These are phyloP conservation scores for Forbesichthys agassizii DNA, from an alignment of 2,113 vertebrate species.

Conservation along the genomic window DNA sequence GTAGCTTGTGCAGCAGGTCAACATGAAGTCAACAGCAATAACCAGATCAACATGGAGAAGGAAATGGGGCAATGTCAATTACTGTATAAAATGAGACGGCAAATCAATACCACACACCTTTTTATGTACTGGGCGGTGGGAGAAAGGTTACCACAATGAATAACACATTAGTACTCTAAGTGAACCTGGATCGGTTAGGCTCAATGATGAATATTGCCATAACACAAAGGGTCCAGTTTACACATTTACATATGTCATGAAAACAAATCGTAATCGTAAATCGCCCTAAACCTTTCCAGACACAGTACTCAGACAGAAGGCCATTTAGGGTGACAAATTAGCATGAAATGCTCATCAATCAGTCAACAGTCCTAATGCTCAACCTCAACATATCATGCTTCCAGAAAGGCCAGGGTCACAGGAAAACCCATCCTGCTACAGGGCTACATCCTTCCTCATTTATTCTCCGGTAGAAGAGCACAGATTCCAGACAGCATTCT, in stretches of 20 bases:
- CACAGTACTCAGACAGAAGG: slow-evolving; percentile 17
- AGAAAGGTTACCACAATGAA: no score
- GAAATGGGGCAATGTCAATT: neutral
- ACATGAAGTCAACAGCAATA: slow-evolving; percentile 8
- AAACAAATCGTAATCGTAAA: neutral
- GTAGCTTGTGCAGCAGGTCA: neutral
- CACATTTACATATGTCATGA: neutral
- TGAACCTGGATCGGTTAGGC: no score
- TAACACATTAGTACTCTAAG: no score
- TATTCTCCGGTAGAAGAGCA: neutral
- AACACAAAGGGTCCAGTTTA: no score
- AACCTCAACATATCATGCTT: slow-evolving; percentile 6
- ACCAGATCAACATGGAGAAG: neutral
- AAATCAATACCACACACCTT: no score
- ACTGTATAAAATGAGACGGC: neutral
- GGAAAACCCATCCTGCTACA: neutral
- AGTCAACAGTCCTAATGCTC: slow-evolving; percentile 4
- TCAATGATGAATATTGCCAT: no score
- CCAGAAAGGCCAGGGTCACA: slow-evolving; percentile 7
- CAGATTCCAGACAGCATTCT: slow-evolving; percentile 11
- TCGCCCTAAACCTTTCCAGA: neutral
- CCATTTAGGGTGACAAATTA: slow-evolving; percentile 26
- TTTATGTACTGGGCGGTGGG: no score
- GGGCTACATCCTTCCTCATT: neutral
- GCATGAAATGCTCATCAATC: slow-evolving; percentile 9